Percentiles rank a stretch among this genome's conserved stretches.
Conservation (phyloP, 2,888 invertebrate genomes). For the Tillus elongatus region DNA sequence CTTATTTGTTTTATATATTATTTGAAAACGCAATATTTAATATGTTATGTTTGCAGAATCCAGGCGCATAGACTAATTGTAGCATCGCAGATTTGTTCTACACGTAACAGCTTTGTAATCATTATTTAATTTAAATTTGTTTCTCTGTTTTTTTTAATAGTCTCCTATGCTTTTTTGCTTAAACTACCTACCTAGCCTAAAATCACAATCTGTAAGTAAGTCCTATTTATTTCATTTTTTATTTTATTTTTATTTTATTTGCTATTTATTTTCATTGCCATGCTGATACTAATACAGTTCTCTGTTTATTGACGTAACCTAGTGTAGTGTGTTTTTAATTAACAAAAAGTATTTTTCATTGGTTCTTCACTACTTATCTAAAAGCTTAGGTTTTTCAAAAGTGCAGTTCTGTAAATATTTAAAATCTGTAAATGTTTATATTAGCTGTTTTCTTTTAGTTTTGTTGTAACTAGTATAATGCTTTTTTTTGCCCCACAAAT, state of each 20-base stretch:
- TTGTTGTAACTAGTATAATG: too few species aligned
- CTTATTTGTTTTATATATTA: slow-evolving; percentile 24
- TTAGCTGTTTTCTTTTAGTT: too few species aligned
- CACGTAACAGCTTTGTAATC: slow-evolving; percentile 39
- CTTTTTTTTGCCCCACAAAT: too few species aligned
- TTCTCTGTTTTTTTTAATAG: slow-evolving; percentile 27
- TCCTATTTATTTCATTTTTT: slow-evolving; percentile 14
- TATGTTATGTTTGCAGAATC: slow-evolving; percentile 42
- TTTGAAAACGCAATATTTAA: slow-evolving; percentile 37
- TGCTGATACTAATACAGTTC: too few species aligned
- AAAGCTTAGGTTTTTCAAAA: too few species aligned
- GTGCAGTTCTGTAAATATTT: too few species aligned
- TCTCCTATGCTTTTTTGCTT: slow-evolving; percentile 25
- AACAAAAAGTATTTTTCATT: too few species aligned
- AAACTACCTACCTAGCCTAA: slow-evolving; percentile 17
- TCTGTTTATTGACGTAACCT: too few species aligned
- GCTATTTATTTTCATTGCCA: slow-evolving; percentile 18
- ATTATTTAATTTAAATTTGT: slow-evolving; percentile 22
- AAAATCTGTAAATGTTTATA: too few species aligned
- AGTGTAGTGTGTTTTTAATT: too few species aligned
- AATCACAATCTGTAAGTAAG: slow-evolving; percentile 18
- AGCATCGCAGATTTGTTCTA: slow-evolving; percentile 40
- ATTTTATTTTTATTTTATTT: slow-evolving; percentile 20
- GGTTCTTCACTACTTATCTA: too few species aligned
- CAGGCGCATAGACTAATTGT: slow-evolving; percentile 42